Base-by-base conservation (phyloP, 1,140 invertebrate genomes). In the Hypothenemus hampei region DNA sequence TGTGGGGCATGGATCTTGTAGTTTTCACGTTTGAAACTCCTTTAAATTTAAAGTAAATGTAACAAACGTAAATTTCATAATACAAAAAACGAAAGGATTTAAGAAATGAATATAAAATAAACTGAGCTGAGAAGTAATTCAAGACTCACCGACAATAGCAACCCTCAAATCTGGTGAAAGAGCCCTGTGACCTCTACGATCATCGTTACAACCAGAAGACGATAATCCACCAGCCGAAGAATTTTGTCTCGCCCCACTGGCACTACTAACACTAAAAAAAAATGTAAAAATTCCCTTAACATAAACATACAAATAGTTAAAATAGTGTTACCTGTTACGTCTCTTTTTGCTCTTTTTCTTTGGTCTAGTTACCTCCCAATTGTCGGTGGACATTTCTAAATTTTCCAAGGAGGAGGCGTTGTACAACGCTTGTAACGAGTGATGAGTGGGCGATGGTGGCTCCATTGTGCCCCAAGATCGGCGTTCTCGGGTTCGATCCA, bases 281-380 rank as follows among this genome's bases (percentile, higher is more conserved):
- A 36, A 8, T n/a, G 11, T 7, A 29, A 5, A 29, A 29, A 29
- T 29, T 29, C 11, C 6, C 13, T 11, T 31, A 2, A 13, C 10
- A 31, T 13, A 31, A 31, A 13, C 3, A 31, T 31, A 45, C 15
- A 18, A 29, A 26, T 13, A 26, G 4, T 3, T 10, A 24, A 1
- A 20, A 20, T 23, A 4, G 10, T 11, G 10, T 19, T 56, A 56
- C 53, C 53, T 57, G 24, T 70, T 75, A 1, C 77, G 73, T 19
- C 78, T 78, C 58, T 84, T 83, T 64, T 85, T 83, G 59, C 78
- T 80, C 56, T 81, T 81, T 60, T 84, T 84, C 61, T 84, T 84
- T 61, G 84, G 83, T 60, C 85, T 86, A 7, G 82, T 85, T 33
- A 87, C 84, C 18, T 84, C 81, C 61, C 82, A 77, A 69, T 86